Base-by-base conservation (phyloP, 30 jellyfish, hydroid and myxozoan genomes). In the Mastigias papua region DNA sequence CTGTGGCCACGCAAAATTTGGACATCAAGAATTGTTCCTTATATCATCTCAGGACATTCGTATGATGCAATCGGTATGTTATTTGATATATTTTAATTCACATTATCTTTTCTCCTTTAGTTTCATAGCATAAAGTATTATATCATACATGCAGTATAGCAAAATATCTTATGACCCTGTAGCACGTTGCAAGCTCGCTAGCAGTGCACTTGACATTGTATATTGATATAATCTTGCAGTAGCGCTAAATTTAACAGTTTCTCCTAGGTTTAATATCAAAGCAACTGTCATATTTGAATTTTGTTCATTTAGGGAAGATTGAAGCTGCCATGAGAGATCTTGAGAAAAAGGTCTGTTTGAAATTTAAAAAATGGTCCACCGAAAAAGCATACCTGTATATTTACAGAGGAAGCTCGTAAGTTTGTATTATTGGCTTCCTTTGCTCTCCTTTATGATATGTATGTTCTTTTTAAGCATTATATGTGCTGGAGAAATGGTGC, bases 1-100 rank as follows among this genome's bases (percentile, higher is more conserved):
- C 23, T 61, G 11, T 82, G 92, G 92, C 92, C 92, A 51, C 16
- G 95, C n/a, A 86, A 76, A 28, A 20, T 76, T 6, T 86, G 95
- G 95, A 82, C 90, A 75, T 74, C 95, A 11, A 61, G 95, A 74
- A 21, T 1, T 11, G 86, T 86, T 1, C 95, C 95, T 1, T 86
- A 86, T 28, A 34, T 46, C 30, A 61, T 86, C 10, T 26, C 81
- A 49, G 89, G 89, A 21, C 90, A 79, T 34, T 51, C 88, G 8
- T 23, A 34, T 42, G 60, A 48, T 32, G 76, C 65, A 73, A 34
- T 30, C 19, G 33, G 88, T 77, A 77, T 9, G 86, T 74, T 51
- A 9, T 26, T 25, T 0, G 20, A n/a, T 20, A 3, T 37, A 37
- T 11, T 37, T 37, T 27, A 7, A 19, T 27, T 10, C n/a, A 11